Conservation (phyloP, 1,140 invertebrate genomes). For the Amyelois transitella region DNA sequence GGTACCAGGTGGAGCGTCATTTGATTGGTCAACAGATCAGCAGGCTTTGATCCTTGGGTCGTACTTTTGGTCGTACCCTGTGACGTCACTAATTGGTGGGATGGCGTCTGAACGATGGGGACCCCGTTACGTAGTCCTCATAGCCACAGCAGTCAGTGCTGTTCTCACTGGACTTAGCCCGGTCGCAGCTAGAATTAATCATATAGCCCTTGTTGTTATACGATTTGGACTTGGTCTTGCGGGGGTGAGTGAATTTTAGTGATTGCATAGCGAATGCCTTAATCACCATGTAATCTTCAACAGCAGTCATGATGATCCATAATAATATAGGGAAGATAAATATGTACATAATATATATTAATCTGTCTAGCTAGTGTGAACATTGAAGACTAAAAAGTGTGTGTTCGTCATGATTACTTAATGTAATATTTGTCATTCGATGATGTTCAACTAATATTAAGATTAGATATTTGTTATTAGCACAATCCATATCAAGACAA, state of each 20-base stretch:
- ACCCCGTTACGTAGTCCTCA: constrained; percentile 82
- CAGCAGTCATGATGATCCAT: too few species aligned
- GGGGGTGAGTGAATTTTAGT: constrained; percentile 70
- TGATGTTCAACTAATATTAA: neutral
- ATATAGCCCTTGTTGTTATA: constrained; percentile 76
- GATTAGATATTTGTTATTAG: neutral
- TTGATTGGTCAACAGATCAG: constrained; percentile 76
- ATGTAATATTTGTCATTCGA: neutral
- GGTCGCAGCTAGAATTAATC: constrained; percentile 77
- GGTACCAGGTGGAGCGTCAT: constrained; percentile 40
- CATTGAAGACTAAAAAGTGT: too few species aligned
- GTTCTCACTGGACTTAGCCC: constrained; percentile 82
- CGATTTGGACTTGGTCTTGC: constrained; percentile 81
- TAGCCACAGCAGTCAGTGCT: constrained; percentile 78
- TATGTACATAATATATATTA: too few species aligned
- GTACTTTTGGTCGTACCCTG: constrained; percentile 80
- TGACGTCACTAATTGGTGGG: constrained; percentile 79
- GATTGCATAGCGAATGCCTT: neutral
- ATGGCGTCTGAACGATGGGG: constrained; percentile 84
- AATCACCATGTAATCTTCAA: neutral
- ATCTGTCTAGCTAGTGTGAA: too few species aligned
- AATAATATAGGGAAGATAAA: too few species aligned
- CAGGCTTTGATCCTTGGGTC: constrained; percentile 80
- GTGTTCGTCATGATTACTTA: too few species aligned
- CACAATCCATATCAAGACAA: neutral